Base-by-base conservation (phyloP, 2,888 invertebrate genomes). In the Clusia tigrina region DNA sequence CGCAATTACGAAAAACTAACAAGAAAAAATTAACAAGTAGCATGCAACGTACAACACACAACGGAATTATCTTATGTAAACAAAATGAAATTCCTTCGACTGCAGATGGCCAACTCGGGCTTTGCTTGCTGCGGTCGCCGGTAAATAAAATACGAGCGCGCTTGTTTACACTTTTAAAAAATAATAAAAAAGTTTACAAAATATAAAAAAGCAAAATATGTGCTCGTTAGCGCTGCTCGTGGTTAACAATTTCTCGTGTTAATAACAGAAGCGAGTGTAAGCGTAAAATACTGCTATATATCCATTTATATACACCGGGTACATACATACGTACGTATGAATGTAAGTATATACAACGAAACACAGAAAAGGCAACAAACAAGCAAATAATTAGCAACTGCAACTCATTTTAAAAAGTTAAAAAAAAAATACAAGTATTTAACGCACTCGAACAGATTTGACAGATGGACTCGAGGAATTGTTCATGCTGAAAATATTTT, bases 21-120 rank as follows among this genome's bases (percentile, higher is more conserved):
- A n/a, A n/a, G n/a, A n/a, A n/a, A n/a, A n/a, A n/a, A n/a, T 17
- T n/a, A 42, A 42, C 42, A 32, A 32, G 32, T 17, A 42, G 42
- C 42, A n/a, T 2, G 15, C 42, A 42, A 42, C n/a, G 3, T n/a
- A 42, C 9, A n/a, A 48, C 20, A n/a, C n/a, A n/a, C 18, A 20
- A 20, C 2, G 48, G 22, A 48, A 48, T 48, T 48, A 48, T 48
- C 48, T 48, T 48, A 48, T 48, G 22, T 48, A 48, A 48, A 48
- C 20, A 18, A 20, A 48, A 48, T 48, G 18, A 20, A 48, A 20
- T 48, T 48, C 22, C 48, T 48, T 48, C 22, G 20, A 18, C 22
- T 48, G 5, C 48, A 48, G 9, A 9, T 48, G 22, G 42, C n/a
- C 42, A 42, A 5, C 6, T n/a, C 42, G 3, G 9, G 15, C 18